phyloP scores from a whole-genome alignment of 2,113 vertebrate genomes.

The Falcunculus frontatus region DNA sequence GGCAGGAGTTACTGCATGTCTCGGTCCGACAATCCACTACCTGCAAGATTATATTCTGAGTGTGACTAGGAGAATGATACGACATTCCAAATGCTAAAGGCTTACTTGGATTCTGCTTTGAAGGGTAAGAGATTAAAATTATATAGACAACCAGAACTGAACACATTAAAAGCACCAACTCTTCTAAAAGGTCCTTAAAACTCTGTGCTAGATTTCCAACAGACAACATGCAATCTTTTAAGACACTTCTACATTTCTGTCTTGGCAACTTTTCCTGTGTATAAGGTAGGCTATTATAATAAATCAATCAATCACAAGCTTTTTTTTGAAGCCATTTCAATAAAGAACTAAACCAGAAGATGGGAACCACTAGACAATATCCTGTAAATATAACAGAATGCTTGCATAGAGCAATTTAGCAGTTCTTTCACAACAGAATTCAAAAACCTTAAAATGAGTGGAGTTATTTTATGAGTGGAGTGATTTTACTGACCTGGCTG shows the following conservation, averaged over 20 bases:
- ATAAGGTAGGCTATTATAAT: not conserved
- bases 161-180: not conserved
- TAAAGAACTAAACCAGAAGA: not conserved
- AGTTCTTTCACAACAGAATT: not conserved
- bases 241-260: not conserved
- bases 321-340: not conserved
- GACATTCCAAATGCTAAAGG: not conserved
- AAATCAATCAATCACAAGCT: not conserved
- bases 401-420: not conserved
- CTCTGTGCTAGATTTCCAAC: not conserved
- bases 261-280: fast-evolving
- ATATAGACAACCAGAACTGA: not conserved
- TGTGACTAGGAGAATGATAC: not conserved
- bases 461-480: not conserved
- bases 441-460: not conserved
- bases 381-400: not conserved
- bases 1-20: not conserved
- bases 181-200: not conserved
- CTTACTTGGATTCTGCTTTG: not conserved
- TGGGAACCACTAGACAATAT: not conserved
- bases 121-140: not conserved
- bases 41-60: not conserved
- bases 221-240: not conserved
- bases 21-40: not conserved
- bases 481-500: not conserved